Conservation (phyloP, 2,888 invertebrate genomes). For the Phlogophora meticulosa region DNA sequence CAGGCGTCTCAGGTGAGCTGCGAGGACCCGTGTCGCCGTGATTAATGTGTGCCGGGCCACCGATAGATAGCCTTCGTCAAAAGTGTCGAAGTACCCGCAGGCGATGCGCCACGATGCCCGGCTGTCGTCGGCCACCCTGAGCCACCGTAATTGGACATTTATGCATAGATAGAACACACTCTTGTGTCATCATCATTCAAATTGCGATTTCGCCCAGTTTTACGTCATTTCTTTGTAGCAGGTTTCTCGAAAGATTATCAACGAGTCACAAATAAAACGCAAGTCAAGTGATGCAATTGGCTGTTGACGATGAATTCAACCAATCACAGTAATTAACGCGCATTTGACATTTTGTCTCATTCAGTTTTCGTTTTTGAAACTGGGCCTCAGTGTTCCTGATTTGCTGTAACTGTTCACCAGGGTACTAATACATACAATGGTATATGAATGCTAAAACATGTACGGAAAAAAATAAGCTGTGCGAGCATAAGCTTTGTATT, state of each 20-base stretch:
- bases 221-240: neutral
- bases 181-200: slow-evolving; percentile 30
- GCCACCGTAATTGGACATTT: slow-evolving; percentile 49
- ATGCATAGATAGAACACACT: slow-evolving; percentile 50
- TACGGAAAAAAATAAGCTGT: neutral
- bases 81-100: slow-evolving; percentile 61
- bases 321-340: too few species aligned
- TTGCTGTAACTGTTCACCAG: too few species aligned
- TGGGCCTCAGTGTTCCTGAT: too few species aligned
- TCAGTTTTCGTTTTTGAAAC: too few species aligned
- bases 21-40: slow-evolving; percentile 65
- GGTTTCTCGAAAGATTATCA: neutral
- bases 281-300: too few species aligned
- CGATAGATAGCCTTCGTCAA: slow-evolving; percentile 73
- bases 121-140: slow-evolving; percentile 16
- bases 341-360: too few species aligned
- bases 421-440: too few species aligned
- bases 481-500: slow-evolving; percentile 7
- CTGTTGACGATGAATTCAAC: too few species aligned
- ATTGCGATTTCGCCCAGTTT: slow-evolving; percentile 14
- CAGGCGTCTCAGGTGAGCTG: slow-evolving; percentile 53
- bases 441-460: neutral
- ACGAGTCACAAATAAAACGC: too few species aligned
- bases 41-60: slow-evolving; percentile 70
- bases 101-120: slow-evolving; percentile 21